Conservation (phyloP, 1,140 invertebrate genomes). For the Drosophila pachea region DNA sequence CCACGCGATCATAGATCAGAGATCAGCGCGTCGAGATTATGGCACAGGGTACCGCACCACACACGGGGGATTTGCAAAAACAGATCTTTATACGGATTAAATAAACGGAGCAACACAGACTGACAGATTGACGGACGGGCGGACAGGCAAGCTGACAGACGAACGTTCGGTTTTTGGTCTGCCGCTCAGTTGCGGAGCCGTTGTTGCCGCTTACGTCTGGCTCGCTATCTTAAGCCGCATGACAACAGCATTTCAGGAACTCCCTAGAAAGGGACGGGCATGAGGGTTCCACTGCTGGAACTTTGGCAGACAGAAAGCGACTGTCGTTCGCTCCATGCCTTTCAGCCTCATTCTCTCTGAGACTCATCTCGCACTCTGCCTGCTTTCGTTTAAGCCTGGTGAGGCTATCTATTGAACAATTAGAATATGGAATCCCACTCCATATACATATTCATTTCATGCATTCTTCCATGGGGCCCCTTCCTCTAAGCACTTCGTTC, state of each 20-base stretch:
- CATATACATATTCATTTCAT: too few species aligned
- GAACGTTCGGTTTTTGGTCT: background rate
- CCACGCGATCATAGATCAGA: constrained; percentile 63
- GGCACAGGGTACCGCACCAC: constrained; percentile 28
- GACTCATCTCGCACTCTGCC: too few species aligned
- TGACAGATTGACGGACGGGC: constrained; percentile 10
- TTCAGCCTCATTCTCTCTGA: too few species aligned
- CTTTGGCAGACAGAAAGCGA: too few species aligned
- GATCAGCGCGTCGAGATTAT: constrained; percentile 73
- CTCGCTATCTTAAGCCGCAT: constrained; percentile 19
- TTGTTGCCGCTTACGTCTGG: background rate
- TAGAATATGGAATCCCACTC: too few species aligned
- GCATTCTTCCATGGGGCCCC: too few species aligned
- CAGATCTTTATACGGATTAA: constrained; percentile 75
- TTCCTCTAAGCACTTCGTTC: too few species aligned
- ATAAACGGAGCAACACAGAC: constrained; percentile 46
- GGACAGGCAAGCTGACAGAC: constrained; percentile 1
- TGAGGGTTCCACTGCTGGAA: background rate
- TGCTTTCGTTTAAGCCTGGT: too few species aligned
- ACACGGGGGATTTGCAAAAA: constrained; percentile 65
- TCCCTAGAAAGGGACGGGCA: background rate
- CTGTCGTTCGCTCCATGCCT: too few species aligned
- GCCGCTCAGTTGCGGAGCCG: background rate
- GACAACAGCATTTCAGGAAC: constrained; percentile 24
- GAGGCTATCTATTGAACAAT: too few species aligned